Percentiles rank a stretch among this genome's conserved stretches.
These are phyloP conservation scores for Mareca strepera DNA, from an alignment of 2,797 vertebrate genomes.

Conservation along the genomic window DNA sequence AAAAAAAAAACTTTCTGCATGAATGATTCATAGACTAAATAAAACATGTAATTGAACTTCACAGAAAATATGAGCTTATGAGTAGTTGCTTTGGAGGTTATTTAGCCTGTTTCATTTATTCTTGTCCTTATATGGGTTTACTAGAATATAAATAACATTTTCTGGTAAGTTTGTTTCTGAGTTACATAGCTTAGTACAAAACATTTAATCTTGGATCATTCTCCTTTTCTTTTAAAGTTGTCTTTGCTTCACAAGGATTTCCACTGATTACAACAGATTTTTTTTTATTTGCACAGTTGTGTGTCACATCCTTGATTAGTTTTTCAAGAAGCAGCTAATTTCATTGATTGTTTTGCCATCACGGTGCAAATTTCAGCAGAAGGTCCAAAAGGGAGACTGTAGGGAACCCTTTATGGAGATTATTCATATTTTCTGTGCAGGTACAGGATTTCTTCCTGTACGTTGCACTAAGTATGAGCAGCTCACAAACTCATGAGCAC, in stretches of 20 bases:
- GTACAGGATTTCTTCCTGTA: background rate
- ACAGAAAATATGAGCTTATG: background rate
- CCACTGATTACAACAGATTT: background rate
- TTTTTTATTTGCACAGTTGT: background rate
- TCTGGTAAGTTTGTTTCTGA: background rate
- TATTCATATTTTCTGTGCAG: background rate
- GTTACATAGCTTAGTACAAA: background rate
- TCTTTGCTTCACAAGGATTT: background rate
- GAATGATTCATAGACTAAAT: background rate
- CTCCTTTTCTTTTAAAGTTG: background rate
- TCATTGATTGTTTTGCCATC: background rate
- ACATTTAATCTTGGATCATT: background rate
- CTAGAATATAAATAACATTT: background rate
- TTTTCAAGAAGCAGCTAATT: background rate
- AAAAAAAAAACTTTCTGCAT: background rate
- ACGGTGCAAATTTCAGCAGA: background rate
- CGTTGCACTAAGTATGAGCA: background rate
- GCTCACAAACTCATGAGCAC: background rate
- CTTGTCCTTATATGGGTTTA: background rate
- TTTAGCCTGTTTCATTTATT: background rate
- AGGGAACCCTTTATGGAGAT: background rate
- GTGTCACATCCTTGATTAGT: background rate
- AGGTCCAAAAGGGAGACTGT: background rate
- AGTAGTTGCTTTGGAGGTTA: background rate
- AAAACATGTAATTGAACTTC: background rate